These are phyloP conservation scores for Sipha maydis DNA, from an alignment of 2,888 invertebrate genomes.

Conservation along the genomic window DNA sequence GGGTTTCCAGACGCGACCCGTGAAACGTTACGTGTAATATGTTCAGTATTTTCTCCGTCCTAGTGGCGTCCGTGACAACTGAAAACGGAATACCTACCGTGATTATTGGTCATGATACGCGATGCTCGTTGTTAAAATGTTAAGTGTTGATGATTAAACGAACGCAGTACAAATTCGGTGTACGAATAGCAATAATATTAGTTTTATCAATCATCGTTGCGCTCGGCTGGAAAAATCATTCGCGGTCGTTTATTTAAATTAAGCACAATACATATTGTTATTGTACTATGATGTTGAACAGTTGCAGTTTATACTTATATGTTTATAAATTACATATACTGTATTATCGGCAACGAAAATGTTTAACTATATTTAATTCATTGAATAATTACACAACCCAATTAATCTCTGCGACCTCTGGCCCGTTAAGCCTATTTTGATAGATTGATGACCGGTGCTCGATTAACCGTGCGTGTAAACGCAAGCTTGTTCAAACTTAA, in stretches of 20 bases:
- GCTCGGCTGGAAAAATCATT: neutral
- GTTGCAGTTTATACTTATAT: neutral
- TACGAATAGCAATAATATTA: neutral
- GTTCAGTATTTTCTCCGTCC: neutral
- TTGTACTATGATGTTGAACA: neutral
- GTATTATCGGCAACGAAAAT: neutral
- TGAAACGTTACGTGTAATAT: neutral
- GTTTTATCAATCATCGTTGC: neutral
- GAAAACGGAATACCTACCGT: neutral
- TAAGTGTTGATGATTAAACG: neutral
- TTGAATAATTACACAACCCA: neutral
- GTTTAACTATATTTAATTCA: neutral
- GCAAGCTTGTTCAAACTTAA: too few species aligned
- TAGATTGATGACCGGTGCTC: neutral
- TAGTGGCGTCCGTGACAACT: neutral
- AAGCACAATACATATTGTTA: neutral
- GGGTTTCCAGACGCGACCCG: neutral
- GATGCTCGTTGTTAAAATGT: too few species aligned
- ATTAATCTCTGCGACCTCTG: neutral
- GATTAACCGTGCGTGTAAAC: neutral
- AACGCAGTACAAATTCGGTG: too few species aligned
- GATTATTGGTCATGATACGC: too few species aligned
- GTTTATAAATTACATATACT: neutral
- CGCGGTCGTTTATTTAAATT: neutral
- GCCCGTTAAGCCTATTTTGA: neutral